Conservation (phyloP, 2,888 invertebrate species). For the Stenurella melanura region DNA sequence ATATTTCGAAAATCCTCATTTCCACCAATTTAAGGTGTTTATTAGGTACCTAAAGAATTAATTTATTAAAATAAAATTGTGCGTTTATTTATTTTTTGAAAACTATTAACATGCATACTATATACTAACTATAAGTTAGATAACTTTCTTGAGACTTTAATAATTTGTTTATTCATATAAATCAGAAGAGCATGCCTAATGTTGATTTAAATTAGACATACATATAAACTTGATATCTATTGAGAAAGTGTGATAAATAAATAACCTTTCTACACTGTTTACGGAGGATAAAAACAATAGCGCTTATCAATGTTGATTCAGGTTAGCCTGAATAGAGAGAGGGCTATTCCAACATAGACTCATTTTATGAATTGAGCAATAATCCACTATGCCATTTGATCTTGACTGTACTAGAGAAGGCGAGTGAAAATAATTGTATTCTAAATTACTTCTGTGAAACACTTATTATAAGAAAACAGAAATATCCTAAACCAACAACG, state of each 20-base stretch:
- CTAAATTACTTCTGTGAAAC: conserved; percentile 1
- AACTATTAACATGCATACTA: too few species aligned
- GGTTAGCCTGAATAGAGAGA: not conserved
- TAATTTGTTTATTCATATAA: not conserved
- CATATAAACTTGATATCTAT: not conserved
- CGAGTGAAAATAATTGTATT: not conserved
- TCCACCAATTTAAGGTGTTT: too few species aligned
- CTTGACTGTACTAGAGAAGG: not conserved
- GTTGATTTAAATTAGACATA: not conserved
- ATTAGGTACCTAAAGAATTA: too few species aligned
- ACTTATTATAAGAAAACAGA: conserved; percentile 7
- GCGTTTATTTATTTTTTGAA: too few species aligned
- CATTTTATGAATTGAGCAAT: conserved; percentile 1
- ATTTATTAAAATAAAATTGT: too few species aligned
- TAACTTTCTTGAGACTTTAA: too few species aligned
- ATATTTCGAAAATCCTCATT: too few species aligned
- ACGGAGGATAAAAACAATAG: not conserved
- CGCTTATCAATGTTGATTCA: conserved; percentile 1
- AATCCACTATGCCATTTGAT: conserved; percentile 2
- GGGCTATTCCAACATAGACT: not conserved
- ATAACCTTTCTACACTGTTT: not conserved
- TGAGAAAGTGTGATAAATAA: not conserved
- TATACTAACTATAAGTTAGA: too few species aligned
- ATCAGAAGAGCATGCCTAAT: not conserved
- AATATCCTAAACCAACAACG: conserved; percentile 1